Evolutionary conservation across 2,113 vertebrate genomes (phyloP).

Genomic region (Trichomycterus rosablanca): DNA sequence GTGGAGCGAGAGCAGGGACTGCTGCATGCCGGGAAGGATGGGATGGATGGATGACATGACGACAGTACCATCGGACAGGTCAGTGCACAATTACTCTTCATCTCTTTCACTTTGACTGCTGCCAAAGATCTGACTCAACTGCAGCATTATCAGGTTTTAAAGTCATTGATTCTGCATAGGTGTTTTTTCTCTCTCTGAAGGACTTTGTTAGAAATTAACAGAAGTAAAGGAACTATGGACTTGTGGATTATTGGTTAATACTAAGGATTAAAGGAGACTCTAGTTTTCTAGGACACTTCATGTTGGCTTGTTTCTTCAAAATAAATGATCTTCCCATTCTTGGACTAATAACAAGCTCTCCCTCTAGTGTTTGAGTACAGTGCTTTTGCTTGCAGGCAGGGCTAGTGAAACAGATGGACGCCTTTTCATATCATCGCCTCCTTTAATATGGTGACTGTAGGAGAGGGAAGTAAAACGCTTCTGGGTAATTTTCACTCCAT

Average conservation of each 20-base stretch:
- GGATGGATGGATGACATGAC: conserved; percentile 46
- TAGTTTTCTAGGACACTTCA: neutral
- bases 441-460: neutral
- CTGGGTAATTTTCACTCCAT: conserved; percentile 2
- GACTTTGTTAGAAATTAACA: neutral
- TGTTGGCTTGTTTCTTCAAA: too few relatives aligned
- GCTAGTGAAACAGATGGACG: neutral
- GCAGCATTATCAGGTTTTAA: conserved; percentile 70
- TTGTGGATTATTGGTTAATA: too few relatives aligned
- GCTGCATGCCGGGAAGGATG: conserved; percentile 45
- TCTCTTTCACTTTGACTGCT: conserved; percentile 64
- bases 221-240: too few relatives aligned
- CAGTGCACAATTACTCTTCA: conserved; percentile 74
- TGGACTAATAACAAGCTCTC: conserved; percentile 38
- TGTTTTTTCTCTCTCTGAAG: neutral
- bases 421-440: neutral
- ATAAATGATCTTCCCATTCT: neutral
- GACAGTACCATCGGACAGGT: conserved; percentile 55
- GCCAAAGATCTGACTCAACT: conserved; percentile 65
- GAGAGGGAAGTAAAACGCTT: neutral
- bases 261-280: too few relatives aligned
- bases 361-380: conserved; percentile 40
- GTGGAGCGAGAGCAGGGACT: conserved; percentile 70
- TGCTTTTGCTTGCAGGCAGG: neutral
- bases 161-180: conserved; percentile 63